These are phyloP conservation scores for Octopus sinensis DNA, from an alignment of 1,140 invertebrate genomes.

Conservation along the genomic window DNA sequence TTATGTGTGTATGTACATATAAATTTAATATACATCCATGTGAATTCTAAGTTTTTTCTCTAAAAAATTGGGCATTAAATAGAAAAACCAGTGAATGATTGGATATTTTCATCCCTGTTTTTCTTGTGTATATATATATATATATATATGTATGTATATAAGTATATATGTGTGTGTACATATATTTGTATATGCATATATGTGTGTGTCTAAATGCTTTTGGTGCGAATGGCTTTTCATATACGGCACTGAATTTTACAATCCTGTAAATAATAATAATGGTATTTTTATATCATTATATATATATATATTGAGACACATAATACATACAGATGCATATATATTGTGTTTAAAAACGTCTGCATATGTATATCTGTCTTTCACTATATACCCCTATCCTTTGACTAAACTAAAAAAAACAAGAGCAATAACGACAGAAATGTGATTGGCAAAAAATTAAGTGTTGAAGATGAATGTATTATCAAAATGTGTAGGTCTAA, in stretches of 20 bases:
- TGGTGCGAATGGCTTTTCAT: neutral
- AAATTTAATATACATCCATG: neutral
- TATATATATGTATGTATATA: neutral
- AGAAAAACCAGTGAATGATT: neutral
- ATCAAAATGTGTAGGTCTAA: too few species aligned
- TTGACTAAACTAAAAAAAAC: too few species aligned
- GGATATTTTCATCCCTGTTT: neutral
- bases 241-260: neutral
- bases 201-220: neutral
- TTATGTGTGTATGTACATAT: neutral
- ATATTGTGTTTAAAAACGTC: too few species aligned
- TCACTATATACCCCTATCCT: too few species aligned
- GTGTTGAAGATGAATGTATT: too few species aligned
- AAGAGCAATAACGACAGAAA: too few species aligned
- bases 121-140: neutral
- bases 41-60: neutral
- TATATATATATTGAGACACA: too few species aligned
- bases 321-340: too few species aligned
- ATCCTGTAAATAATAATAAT: too few species aligned
- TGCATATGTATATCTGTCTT: too few species aligned
- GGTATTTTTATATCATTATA: too few species aligned
- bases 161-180: neutral
- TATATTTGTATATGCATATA: neutral
- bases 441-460: too few species aligned
- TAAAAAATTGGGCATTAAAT: neutral